Evolutionary conservation across 2,888 invertebrate species (phyloP).

Genomic region (Tholera decimalis): DNA sequence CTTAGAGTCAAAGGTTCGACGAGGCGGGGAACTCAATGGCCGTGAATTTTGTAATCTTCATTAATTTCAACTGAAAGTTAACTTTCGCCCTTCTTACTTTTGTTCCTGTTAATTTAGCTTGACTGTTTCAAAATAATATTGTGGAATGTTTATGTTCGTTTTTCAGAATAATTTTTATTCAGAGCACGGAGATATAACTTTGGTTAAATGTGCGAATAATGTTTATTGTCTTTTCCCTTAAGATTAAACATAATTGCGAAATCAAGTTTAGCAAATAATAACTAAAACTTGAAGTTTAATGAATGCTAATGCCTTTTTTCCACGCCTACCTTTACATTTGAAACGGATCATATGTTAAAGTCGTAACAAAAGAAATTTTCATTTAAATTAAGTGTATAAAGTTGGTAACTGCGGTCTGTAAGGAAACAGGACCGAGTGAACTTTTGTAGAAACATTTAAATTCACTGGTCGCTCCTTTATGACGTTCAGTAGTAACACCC

Average conservation of each 20-base stretch:
- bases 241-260: slow-evolving; percentile 12
- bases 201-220: slow-evolving; percentile 46
- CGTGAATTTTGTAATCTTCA: slow-evolving; percentile 91
- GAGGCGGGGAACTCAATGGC: slow-evolving; percentile 89
- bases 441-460: slow-evolving; percentile 77
- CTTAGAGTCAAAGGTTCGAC: slow-evolving; percentile 89
- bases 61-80: slow-evolving; percentile 89
- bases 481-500: slow-evolving; percentile 59
- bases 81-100: slow-evolving; percentile 80
- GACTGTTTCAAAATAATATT: slow-evolving; percentile 67
- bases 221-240: slow-evolving; percentile 53
- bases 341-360: slow-evolving; percentile 63
- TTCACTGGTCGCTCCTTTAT: slow-evolving; percentile 71
- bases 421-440: slow-evolving; percentile 75
- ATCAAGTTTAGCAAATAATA: slow-evolving; percentile 15
- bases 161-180: slow-evolving; percentile 57
- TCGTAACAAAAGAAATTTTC: slow-evolving; percentile 80
- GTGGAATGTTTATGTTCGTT: slow-evolving; percentile 62
- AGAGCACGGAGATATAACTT: slow-evolving; percentile 56
- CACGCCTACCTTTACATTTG: slow-evolving; percentile 49
- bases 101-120: slow-evolving; percentile 79
- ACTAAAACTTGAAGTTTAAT: slow-evolving; percentile 19
- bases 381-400: slow-evolving; percentile 84
- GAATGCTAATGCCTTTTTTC: slow-evolving; percentile 26
- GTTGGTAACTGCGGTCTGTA: slow-evolving; percentile 73